phyloP scores from a whole-genome alignment of 2,113 vertebrate genomes.

The Gobio gobio region DNA sequence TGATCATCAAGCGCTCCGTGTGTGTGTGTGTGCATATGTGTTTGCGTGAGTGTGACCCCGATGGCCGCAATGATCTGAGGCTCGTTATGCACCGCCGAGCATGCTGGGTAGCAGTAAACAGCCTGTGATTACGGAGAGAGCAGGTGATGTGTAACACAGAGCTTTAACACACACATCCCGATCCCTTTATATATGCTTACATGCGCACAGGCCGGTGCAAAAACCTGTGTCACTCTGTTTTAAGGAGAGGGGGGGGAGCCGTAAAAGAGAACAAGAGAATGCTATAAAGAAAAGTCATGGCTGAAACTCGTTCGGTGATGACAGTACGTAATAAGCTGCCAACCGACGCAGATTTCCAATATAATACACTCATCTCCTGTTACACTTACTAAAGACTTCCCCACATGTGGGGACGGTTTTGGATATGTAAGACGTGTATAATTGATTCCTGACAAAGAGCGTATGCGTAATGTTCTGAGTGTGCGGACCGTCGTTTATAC shows the following conservation, averaged over 20 bases:
- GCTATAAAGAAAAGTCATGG: conserved; percentile 53
- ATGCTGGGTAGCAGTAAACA: conserved; percentile 55
- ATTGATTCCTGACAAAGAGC: conserved; percentile 38
- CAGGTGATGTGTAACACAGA: conserved; percentile 56
- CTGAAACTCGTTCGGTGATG: conserved; percentile 50
- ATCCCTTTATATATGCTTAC: conserved; percentile 9
- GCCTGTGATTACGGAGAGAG: conserved; percentile 50
- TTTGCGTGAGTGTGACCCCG: conserved; percentile 18
- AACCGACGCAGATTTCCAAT: conserved; percentile 50
- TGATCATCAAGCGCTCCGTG: conserved; percentile 40
- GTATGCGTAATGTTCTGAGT: background rate
- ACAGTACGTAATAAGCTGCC: conserved; percentile 59
- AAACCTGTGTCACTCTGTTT: conserved; percentile 49
- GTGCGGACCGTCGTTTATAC: background rate
- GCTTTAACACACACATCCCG: conserved; percentile 27
- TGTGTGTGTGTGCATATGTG: conserved; percentile 22
- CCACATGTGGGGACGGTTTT: conserved; percentile 47
- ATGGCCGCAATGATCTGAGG: conserved; percentile 47
- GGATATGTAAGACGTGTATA: conserved; percentile 5
- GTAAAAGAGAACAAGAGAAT: conserved; percentile 49
- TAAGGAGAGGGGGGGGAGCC: conserved; percentile 43
- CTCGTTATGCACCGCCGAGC: conserved; percentile 48
- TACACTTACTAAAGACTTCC: conserved; percentile 55
- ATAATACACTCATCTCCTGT: conserved; percentile 53
- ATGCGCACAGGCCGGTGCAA: conserved; percentile 42